Conservation (phyloP, 2,888 invertebrate genomes). For the Aporophyla lueneburgensis region DNA sequence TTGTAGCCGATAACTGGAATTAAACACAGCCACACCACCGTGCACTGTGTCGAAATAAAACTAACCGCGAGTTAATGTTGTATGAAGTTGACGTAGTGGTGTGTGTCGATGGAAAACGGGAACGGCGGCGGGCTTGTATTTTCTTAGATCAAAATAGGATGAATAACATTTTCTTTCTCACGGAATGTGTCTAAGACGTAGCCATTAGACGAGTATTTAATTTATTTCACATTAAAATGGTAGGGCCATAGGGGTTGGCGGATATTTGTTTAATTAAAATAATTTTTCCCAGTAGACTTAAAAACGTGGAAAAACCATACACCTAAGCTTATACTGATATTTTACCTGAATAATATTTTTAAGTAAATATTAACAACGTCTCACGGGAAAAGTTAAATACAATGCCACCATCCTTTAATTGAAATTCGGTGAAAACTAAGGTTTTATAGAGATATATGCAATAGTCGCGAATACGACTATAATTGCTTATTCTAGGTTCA, state of each 20-base stretch:
- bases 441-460: neutral
- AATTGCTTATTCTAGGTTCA: neutral
- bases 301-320: neutral
- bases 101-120: slow-evolving; percentile 48
- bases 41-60: slow-evolving; percentile 65
- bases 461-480: neutral
- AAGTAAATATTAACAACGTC: neutral
- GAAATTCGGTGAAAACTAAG: neutral
- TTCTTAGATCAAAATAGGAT: neutral
- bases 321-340: too few species aligned
- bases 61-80: slow-evolving; percentile 43
- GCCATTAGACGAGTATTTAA: neutral
- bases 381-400: neutral
- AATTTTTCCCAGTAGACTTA: neutral
- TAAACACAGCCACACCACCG: slow-evolving; percentile 70
- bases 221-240: neutral
- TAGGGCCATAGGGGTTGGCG: neutral
- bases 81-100: slow-evolving; percentile 47
- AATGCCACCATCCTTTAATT: neutral
- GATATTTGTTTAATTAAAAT: neutral
- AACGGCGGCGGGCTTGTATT: neutral
- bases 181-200: neutral
- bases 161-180: slow-evolving; percentile 8
- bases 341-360: neutral
- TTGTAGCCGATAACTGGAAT: slow-evolving; percentile 81